phyloP scores from a whole-genome alignment of 2,888 invertebrate genomes.

The Emmelina monodactyla region DNA sequence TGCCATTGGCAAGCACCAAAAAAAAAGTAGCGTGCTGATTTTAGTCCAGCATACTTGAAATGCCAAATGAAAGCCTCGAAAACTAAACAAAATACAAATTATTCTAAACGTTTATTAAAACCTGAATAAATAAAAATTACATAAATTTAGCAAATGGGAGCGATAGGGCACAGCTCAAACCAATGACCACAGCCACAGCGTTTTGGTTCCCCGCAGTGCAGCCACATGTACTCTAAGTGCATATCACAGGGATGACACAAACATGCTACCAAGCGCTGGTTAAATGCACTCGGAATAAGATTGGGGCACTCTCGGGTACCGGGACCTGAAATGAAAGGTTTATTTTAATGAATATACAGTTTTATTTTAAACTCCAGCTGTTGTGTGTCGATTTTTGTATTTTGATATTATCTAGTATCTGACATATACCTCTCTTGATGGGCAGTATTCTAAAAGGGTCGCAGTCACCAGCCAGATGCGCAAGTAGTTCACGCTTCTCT shows the following conservation, averaged over 20 bases:
- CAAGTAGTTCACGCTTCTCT: constrained; percentile 89
- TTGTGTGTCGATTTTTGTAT: too few species aligned
- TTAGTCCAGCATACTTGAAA: too few species aligned
- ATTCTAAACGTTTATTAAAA: too few species aligned
- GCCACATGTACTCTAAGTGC: constrained; percentile 45
- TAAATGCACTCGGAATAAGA: constrained; percentile 73
- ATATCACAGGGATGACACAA: constrained; percentile 68
- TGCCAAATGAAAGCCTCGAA: too few species aligned
- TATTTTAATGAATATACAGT: too few species aligned
- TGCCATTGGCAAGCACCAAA: too few species aligned
- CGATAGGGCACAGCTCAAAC: constrained; percentile 50
- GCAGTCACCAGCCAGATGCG: constrained; percentile 87
- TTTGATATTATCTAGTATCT: too few species aligned
- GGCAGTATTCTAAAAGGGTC: constrained; percentile 83
- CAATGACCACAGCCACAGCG: constrained; percentile 54
- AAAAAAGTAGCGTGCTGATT: too few species aligned
- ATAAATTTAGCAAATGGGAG: too few species aligned
- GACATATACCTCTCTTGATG: constrained; percentile 57
- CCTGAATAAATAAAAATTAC: too few species aligned
- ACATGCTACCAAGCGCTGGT: constrained; percentile 75
- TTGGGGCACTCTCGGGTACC: constrained; percentile 77
- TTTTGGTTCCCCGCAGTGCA: constrained; percentile 41
- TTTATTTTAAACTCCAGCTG: too few species aligned
- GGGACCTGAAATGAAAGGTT: constrained; percentile 36
- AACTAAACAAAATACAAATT: too few species aligned